These are phyloP conservation scores for Holothuria leucospilota DNA, from an alignment of 53 echinoderm and acorn worm species.

Conservation along the genomic window DNA sequence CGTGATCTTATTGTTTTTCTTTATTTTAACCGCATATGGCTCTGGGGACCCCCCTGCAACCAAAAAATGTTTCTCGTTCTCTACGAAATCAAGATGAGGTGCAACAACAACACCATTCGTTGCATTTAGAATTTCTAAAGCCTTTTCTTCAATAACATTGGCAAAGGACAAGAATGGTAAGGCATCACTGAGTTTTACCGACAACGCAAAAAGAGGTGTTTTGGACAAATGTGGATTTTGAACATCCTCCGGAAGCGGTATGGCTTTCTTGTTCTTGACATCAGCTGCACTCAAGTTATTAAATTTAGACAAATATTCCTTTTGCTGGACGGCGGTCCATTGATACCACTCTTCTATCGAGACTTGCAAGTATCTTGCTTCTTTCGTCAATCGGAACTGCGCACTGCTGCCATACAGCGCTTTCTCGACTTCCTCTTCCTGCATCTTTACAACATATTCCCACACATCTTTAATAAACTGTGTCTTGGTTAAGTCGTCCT, in stretches of 20 bases:
- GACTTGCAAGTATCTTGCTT: conserved; percentile 28
- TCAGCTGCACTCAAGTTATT: conserved; percentile 7
- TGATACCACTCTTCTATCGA: conserved; percentile 24
- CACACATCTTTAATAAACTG: conserved; percentile 10
- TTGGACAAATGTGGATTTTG: not conserved
- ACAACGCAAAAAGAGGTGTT: not conserved
- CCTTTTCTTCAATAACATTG: not conserved
- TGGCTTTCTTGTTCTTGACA: conserved; percentile 10
- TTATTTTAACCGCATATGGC: conserved; percentile 10
- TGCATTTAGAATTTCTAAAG: conserved; percentile 16
- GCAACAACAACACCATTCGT: conserved; percentile 9
- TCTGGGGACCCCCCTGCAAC: conserved; percentile 6
- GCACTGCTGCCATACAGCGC: conserved; percentile 6
- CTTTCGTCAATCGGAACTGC: not conserved
- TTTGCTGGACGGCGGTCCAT: not conserved
- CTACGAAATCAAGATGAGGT: not conserved
- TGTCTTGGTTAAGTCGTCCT: conserved; percentile 14
- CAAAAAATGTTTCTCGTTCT: not conserved
- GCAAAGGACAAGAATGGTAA: not conserved
- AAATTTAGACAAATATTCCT: not conserved
- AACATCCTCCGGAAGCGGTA: not conserved
- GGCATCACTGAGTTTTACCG: conserved; percentile 9
- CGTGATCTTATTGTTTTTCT: not conserved
- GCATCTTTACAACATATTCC: conserved; percentile 2
- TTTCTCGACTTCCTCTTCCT: conserved; percentile 18